Base-by-base conservation (phyloP, 2,888 invertebrate genomes). In the Folsomia manolachei region DNA sequence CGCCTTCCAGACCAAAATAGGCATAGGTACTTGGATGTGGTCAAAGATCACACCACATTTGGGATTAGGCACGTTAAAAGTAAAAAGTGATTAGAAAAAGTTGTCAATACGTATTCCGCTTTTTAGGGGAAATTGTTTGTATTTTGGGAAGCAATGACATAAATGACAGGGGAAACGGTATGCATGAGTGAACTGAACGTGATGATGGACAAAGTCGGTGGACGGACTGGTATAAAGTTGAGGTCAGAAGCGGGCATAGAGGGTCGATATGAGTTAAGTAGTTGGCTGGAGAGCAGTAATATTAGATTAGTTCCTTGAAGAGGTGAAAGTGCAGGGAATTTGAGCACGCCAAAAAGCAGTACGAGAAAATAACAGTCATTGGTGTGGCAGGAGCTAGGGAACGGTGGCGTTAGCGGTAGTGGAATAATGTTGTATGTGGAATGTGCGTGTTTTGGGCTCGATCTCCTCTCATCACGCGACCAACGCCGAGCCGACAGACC, bases 391-490 rank as follows among this genome's bases (percentile, higher is more conserved):
- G 14, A 51, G 66, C 24, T 27, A n/a, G n/a, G n/a, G n/a, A n/a
- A n/a, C n/a, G n/a, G n/a, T n/a, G n/a, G n/a, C n/a, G n/a, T n/a
- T n/a, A n/a, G n/a, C n/a, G n/a, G 64, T 64, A 51, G 66, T 66
- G 21, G 66, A 27, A 66, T 66, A 66, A 66, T 66, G 51, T 21
- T 67, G 27, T 56, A 24, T 24, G 14, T 52, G 21, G 52, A 66
- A 39, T 66, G 67, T 67, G 67, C 67, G 67, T 67, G 67, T 67
- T 51, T 21, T 7, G 53, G 67, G 26, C 56, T 25, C 71, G 53
- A 71, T 71, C 67, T 66, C 27, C 71, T 67, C 71, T 67, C 71
- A 71, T 71, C 71, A 71, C 71, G 71, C 71, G 65, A 71, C 66
- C 56, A 64, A 26, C 24, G 52, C 63, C 64, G 27, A 60, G 52